Base-by-base conservation (phyloP, 2,797 vertebrate genomes). In the Sebastes iracundus region DNA sequence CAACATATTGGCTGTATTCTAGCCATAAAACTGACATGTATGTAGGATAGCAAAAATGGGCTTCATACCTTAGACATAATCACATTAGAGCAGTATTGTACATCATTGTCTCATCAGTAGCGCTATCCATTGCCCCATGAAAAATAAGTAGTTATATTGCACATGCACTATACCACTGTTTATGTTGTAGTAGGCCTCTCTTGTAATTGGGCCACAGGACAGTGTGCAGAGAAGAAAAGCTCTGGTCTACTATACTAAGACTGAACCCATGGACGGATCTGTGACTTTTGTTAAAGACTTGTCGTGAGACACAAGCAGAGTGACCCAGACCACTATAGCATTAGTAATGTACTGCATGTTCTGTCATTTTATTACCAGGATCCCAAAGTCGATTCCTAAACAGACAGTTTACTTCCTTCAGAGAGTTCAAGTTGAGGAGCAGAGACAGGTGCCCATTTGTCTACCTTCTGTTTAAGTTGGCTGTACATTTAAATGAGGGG, bases 401-500 rank as follows among this genome's bases (percentile, higher is more conserved):
- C 28, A 64, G 67, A 32, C 22, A 5, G 5, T 27, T 67, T 58
- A 63, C 12, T 56, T 63, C 28, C 66, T 14, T 71, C 53, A 22
- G 18, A 65, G 67, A 79, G 77, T 64, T 72, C 6, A 67, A 18
- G 60, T 70, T 77, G 64, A 83, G 76, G 65, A 64, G 62, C 12
- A 75, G 32, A 80, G 74, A 75, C 77, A 49, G 72, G 67, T 80
- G 56, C 60, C 49, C 20, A 63, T 87, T 88, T 68, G 61, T 88
- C 58, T 75, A 10, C 20, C 49, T 58, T 82, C 59, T 75, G 46
- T 84, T 84, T 77, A 80, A 66, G 52, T 80, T 72, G 78, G 77
- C 67, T 38, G 61, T 79, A 82, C 69, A 84, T 87, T 77, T 90
- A 72, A 87, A 78, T 87, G 71, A 78, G 65, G 49, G 23, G 2